Conservation (phyloP, 2,797 vertebrate genomes). For the Pangasius larnaudii region DNA sequence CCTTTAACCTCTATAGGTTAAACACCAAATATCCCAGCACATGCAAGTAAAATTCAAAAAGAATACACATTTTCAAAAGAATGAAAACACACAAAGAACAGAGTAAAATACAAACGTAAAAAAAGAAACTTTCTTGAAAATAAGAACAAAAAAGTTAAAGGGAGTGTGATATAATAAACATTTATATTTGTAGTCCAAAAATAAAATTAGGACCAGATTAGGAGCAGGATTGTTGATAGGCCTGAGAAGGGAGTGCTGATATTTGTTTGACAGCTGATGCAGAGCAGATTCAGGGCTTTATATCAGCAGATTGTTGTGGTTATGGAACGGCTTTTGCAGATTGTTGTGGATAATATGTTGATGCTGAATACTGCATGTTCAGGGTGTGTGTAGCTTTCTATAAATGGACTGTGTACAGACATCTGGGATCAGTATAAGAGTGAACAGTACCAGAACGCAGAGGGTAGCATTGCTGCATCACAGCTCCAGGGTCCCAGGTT, state of each 20-base stretch:
- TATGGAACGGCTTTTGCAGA: neutral
- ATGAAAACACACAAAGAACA: neutral
- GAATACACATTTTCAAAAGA: neutral
- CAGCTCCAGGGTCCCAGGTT: neutral
- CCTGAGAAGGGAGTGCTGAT: neutral
- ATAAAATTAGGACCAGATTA: neutral
- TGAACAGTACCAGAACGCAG: neutral
- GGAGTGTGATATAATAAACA: neutral
- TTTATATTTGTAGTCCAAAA: neutral
- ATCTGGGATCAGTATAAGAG: neutral
- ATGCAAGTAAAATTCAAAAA: neutral
- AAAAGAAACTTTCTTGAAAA: neutral
- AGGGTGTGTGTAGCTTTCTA: neutral
- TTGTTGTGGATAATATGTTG: neutral
- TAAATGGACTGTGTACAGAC: neutral
- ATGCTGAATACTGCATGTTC: neutral
- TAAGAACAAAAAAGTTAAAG: neutral
- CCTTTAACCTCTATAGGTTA: neutral
- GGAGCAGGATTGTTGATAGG: neutral
- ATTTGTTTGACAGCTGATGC: neutral
- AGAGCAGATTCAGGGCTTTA: neutral
- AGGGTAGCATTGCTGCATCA: neutral
- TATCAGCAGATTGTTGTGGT: neutral
- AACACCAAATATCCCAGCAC: constrained; percentile 17
- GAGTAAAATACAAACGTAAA: neutral